These are phyloP conservation scores for Itoplectis maculator DNA, from an alignment of 2,888 invertebrate genomes.

Conservation along the genomic window DNA sequence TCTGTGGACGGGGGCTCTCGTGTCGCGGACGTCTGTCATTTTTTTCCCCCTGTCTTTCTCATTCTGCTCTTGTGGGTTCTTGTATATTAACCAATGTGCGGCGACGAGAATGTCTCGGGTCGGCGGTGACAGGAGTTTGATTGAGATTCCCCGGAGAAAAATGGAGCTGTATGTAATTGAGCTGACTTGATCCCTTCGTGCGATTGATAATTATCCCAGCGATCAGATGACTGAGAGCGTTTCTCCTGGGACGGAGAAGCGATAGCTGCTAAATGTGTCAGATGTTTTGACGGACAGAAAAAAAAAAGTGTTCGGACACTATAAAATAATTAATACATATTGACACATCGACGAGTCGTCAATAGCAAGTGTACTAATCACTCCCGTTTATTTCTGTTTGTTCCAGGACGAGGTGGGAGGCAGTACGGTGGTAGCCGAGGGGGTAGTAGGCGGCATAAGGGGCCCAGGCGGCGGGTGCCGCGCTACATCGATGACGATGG, in stretches of 20 bases:
- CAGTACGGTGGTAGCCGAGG: conserved; percentile 83
- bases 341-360: neutral
- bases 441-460: conserved; percentile 82
- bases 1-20: conserved; percentile 53
- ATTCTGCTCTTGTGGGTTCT: conserved; percentile 30
- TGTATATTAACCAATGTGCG: conserved; percentile 50
- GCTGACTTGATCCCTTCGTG: neutral
- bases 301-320: too few relatives aligned
- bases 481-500: conserved; percentile 89
- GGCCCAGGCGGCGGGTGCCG: conserved; percentile 85
- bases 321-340: too few relatives aligned
- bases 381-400: conserved; percentile 44
- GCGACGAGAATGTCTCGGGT: conserved; percentile 41
- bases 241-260: neutral
- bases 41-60: conserved; percentile 36
- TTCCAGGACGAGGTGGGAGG: conserved; percentile 83
- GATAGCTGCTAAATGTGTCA: too few relatives aligned
- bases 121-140: conserved; percentile 29
- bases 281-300: too few relatives aligned
- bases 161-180: neutral
- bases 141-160: conserved; percentile 4
- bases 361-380: neutral
- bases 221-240: neutral
- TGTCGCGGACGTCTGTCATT: conserved; percentile 63
- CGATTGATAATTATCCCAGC: neutral